A percentile compares a stretch with the other conserved stretches of the same genome.
These are phyloP conservation scores for Apostichopus parvimensis DNA, from an alignment of 35 echinoderm and acorn worm genomes.

Conservation along the genomic window DNA sequence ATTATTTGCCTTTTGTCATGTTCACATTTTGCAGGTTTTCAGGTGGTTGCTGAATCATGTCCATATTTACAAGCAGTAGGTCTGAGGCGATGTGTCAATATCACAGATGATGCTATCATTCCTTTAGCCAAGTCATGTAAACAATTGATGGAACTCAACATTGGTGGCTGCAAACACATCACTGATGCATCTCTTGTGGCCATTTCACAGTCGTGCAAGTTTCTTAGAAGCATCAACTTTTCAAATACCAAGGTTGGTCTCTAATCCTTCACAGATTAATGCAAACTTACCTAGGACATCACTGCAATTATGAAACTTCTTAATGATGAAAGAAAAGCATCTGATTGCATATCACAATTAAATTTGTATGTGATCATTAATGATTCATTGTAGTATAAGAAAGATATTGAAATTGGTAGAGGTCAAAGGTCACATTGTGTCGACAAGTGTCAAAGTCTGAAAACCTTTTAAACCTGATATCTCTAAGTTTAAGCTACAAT, in stretches of 20 bases:
- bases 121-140: constrained; percentile 75
- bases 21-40: constrained; percentile 61
- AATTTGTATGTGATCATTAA: no score
- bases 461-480: no score
- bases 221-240: constrained; percentile 84
- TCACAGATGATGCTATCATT: constrained; percentile 73
- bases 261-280: not conserved
- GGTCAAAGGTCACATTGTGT: no score
- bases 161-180: constrained; percentile 80
- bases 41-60: constrained; percentile 71
- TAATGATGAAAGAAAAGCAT: no score
- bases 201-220: constrained; percentile 71
- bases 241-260: constrained; percentile 78
- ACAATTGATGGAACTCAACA: constrained; percentile 81
- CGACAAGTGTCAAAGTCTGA: no score
- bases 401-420: no score
- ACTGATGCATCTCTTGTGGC: constrained; percentile 80
- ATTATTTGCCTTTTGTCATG: not conserved
- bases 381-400: no score
- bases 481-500: no score
- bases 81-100: constrained; percentile 71
- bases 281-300: not conserved
- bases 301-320: not conserved
- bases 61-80: constrained; percentile 67
- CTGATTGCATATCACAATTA: no score